phyloP scores from a whole-genome alignment of 2,797 vertebrate species.

The Trichosurus vulpecula region DNA sequence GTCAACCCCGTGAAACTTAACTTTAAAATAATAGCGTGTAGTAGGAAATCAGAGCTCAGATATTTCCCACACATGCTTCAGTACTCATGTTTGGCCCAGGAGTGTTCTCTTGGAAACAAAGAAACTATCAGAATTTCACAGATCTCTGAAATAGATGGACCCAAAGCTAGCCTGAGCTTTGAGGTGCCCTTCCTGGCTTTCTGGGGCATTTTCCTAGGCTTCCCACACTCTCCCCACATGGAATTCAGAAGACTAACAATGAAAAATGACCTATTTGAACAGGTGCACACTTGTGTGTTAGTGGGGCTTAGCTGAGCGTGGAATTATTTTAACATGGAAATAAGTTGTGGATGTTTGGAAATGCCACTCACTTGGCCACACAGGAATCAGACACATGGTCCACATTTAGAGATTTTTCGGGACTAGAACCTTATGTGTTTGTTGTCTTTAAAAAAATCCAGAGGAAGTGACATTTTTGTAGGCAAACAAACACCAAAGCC shows the following conservation, averaged over 20 bases:
- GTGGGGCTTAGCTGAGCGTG: slow-evolving; percentile 75
- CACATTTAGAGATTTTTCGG: slow-evolving; percentile 72
- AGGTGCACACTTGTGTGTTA: slow-evolving; percentile 79
- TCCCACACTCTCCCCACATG: slow-evolving; percentile 70
- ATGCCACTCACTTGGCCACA: slow-evolving; percentile 72
- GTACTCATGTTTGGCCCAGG: not conserved
- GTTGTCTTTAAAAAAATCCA: slow-evolving; percentile 65
- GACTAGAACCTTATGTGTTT: slow-evolving; percentile 66
- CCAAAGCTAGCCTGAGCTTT: not conserved
- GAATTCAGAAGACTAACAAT: slow-evolving; percentile 73
- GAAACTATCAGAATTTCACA: not conserved
- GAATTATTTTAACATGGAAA: slow-evolving; percentile 82
- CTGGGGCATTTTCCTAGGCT: slow-evolving; percentile 60
- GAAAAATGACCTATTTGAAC: slow-evolving; percentile 83
- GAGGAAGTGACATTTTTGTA: slow-evolving; percentile 63
- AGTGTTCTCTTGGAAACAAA: slow-evolving; percentile 1
- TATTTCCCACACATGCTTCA: not conserved
- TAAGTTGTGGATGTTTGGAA: slow-evolving; percentile 74
- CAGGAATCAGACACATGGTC: slow-evolving; percentile 78
- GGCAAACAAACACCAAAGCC: slow-evolving; percentile 68
- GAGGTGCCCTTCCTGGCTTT: slow-evolving; percentile 49
- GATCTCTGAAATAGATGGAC: not conserved
- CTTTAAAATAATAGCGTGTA: not conserved
- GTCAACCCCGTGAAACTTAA: not conserved
- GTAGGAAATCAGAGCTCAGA: not conserved